Conservation (phyloP, 2,888 invertebrate species). For the Archips xylosteana region DNA sequence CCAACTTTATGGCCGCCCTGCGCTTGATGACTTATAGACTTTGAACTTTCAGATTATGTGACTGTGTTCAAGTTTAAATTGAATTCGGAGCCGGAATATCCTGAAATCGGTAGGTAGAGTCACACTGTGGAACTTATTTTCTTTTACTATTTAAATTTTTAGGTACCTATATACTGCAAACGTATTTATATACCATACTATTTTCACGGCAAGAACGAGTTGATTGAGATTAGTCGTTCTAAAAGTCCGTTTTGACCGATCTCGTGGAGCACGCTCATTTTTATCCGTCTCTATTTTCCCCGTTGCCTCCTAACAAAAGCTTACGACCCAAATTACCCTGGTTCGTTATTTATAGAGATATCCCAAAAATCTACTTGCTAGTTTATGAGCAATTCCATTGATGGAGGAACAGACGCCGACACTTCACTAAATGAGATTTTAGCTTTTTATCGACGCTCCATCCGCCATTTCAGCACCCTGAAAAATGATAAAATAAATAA, state of each 20-base stretch:
- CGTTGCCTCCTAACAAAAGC: slow-evolving; percentile 1
- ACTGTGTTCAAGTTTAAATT: neutral
- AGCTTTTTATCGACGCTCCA: slow-evolving; percentile 38
- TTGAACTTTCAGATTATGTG: slow-evolving; percentile 9
- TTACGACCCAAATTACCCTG: slow-evolving; percentile 22
- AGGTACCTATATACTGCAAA: too few relatives aligned
- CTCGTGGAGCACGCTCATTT: neutral
- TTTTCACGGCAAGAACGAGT: too few relatives aligned
- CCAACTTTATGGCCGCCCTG: neutral
- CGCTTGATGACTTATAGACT: slow-evolving; percentile 9
- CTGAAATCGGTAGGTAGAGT: neutral
- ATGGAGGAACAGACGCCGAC: slow-evolving; percentile 40
- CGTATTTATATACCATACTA: too few relatives aligned
- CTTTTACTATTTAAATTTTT: too few relatives aligned
- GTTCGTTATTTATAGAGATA: slow-evolving; percentile 35
- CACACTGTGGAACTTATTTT: neutral
- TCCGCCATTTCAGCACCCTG: slow-evolving; percentile 25
- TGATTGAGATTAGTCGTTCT: neutral
- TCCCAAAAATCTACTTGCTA: slow-evolving; percentile 34
- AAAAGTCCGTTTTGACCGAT: neutral
- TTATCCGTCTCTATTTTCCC: neutral
- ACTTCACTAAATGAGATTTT: slow-evolving; percentile 42
- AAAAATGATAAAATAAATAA: slow-evolving; percentile 42
- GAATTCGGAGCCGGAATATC: neutral
- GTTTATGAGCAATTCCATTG: slow-evolving; percentile 41